Evolutionary conservation across 1,140 invertebrate genomes (phyloP).

Genomic region (Saxidomus purpurata): DNA sequence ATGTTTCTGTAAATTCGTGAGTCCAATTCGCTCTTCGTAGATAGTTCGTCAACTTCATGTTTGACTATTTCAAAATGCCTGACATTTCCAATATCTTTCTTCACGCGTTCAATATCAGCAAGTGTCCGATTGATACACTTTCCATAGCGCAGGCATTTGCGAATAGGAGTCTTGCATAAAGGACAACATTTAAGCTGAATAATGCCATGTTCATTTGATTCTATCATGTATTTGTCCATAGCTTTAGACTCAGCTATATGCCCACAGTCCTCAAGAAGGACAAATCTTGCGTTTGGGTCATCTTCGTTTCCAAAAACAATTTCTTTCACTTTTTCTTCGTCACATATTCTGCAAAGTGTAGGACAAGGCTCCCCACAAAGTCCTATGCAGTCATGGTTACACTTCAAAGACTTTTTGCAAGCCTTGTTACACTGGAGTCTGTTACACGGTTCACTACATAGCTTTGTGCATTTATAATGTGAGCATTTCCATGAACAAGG

Average conservation of each 20-base stretch:
- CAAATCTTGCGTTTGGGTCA: constrained; percentile 74
- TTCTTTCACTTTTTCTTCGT: constrained; percentile 86
- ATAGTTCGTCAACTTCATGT: too few species aligned
- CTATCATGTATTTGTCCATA: constrained; percentile 87
- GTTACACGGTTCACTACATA: constrained; percentile 89
- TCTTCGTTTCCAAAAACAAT: constrained; percentile 88
- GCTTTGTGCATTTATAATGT: constrained; percentile 88
- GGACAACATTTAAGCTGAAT: constrained; percentile 90
- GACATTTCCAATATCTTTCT: constrained; percentile 53
- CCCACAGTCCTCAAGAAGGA: constrained; percentile 75
- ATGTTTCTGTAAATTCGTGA: too few species aligned
- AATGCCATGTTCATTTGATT: constrained; percentile 81
- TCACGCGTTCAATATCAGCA: constrained; percentile 70
- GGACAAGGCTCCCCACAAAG: constrained; percentile 89
- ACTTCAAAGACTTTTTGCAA: constrained; percentile 77
- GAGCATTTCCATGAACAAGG: constrained; percentile 85
- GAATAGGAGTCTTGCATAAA: constrained; percentile 89
- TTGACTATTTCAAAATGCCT: too few species aligned
- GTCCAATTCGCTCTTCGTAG: background rate
- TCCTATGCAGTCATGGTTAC: constrained; percentile 90
- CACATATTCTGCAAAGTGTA: constrained; percentile 70
- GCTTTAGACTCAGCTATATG: constrained; percentile 71
- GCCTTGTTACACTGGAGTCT: constrained; percentile 65
- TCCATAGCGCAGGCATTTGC: constrained; percentile 89
- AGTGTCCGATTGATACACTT: constrained; percentile 87